Evolutionary conservation across 37 sponge, comb jelly and placozoan genomes (phyloP).

Genomic region (Halichondria panicea): DNA sequence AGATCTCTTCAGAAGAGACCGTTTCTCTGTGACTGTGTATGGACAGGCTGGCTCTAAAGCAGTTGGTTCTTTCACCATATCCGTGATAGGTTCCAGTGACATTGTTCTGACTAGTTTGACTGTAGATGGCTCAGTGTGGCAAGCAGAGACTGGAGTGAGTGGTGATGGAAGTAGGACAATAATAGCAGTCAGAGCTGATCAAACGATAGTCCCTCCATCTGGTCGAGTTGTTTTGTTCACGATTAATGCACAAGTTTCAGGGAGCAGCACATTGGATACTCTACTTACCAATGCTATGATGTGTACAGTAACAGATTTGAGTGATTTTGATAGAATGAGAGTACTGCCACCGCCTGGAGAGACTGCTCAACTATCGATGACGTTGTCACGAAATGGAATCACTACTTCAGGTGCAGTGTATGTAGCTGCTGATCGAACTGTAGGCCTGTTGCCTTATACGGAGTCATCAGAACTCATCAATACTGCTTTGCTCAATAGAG

Average conservation of each 20-base stretch:
- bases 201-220: constrained; percentile 4
- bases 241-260: not conserved
- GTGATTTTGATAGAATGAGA: constrained; percentile 15
- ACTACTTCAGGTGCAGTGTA: constrained; percentile 19
- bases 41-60: constrained; percentile 23
- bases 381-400: constrained; percentile 29
- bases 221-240: constrained; percentile 16
- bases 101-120: not conserved
- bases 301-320: constrained; percentile 8
- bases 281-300: constrained; percentile 3
- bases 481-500: constrained; percentile 60
- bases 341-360: constrained; percentile 27
- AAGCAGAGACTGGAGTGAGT: not conserved
- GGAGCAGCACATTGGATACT: constrained; percentile 2
- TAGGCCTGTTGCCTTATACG: constrained; percentile 43
- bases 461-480: constrained; percentile 50
- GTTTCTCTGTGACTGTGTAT: constrained; percentile 34
- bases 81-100: constrained; percentile 1
- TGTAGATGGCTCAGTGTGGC: constrained; percentile 20
- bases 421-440: constrained; percentile 22
- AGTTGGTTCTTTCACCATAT: constrained; percentile 37
- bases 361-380: not conserved
- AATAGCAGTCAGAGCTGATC: constrained; percentile 34
- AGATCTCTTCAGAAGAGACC: constrained; percentile 13
- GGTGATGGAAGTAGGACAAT: constrained; percentile 5